Conservation (phyloP, 2,113 vertebrate species). For the Vicugna pacos region DNA sequence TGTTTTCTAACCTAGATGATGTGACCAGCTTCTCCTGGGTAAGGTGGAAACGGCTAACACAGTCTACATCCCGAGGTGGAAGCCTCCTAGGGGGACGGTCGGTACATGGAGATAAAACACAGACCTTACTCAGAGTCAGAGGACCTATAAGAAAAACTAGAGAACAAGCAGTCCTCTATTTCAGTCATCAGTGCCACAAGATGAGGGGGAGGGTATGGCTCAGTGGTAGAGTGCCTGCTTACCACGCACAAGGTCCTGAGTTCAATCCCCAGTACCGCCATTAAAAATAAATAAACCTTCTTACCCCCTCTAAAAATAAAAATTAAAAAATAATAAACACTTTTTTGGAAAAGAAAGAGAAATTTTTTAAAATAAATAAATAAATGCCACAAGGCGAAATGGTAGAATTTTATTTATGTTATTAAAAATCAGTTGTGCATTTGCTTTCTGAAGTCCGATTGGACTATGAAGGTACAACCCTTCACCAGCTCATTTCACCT, state of each 20-base stretch:
- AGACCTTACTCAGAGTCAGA: neutral
- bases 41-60: neutral
- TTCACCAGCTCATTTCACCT: neutral
- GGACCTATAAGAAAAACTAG: neutral
- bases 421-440: neutral
- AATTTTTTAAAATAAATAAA: too few relatives aligned
- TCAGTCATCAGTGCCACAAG: neutral
- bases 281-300: too few relatives aligned
- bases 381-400: neutral
- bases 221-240: too few relatives aligned
- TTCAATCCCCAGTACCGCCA: too few relatives aligned
- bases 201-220: too few relatives aligned
- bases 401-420: neutral
- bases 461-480: neutral
- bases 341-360: too few relatives aligned
- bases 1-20: neutral
- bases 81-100: neutral
- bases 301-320: too few relatives aligned
- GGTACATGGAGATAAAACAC: neutral
- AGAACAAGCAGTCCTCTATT: neutral
- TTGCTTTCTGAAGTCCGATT: slow-evolving; percentile 4
- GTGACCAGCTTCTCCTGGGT: neutral
- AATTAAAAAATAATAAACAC: too few relatives aligned
- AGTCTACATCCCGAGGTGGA: neutral
- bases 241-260: too few relatives aligned